Percentiles rank a stretch among this genome's conserved stretches.
Conservation (phyloP, 2,888 invertebrate species). For the Perdita meconis region DNA sequence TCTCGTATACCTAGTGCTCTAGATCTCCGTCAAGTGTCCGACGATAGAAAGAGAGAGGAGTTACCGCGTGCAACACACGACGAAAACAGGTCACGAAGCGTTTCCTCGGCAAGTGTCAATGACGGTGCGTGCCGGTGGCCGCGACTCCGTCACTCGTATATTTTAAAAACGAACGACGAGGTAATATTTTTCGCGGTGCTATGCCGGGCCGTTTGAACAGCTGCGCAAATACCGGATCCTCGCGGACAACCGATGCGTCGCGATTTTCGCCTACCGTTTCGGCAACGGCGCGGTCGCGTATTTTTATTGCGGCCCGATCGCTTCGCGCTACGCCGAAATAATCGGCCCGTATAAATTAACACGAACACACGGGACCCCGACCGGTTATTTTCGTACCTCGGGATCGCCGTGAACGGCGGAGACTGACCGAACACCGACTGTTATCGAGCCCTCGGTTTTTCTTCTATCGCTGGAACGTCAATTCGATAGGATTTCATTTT, state of each 20-base stretch:
- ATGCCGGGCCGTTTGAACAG: slow-evolving; percentile 75
- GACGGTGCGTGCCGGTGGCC: slow-evolving; percentile 36
- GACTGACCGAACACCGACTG: background rate
- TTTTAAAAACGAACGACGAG: slow-evolving; percentile 77
- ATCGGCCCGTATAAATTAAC: slow-evolving; percentile 40
- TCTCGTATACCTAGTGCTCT: slow-evolving; percentile 55
- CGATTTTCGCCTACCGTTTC: slow-evolving; percentile 64
- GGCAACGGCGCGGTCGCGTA: slow-evolving; percentile 34
- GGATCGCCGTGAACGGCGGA: background rate
- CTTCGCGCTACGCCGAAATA: slow-evolving; percentile 30
- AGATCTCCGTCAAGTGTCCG: slow-evolving; percentile 46
- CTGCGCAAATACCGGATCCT: slow-evolving; percentile 77
- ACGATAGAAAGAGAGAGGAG: slow-evolving; percentile 49
- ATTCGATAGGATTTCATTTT: too few species aligned
- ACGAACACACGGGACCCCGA: slow-evolving; percentile 1
- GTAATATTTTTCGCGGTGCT: slow-evolving; percentile 76
- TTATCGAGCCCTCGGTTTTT: background rate
- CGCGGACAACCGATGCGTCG: slow-evolving; percentile 53
- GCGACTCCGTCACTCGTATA: slow-evolving; percentile 60
- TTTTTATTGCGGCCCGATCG: slow-evolving; percentile 56
- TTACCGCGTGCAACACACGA: slow-evolving; percentile 15
- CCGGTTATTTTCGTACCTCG: slow-evolving; percentile 28
- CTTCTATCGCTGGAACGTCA: background rate
- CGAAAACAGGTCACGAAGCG: slow-evolving; percentile 66
- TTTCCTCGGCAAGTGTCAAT: slow-evolving; percentile 59